These are phyloP conservation scores for Zophobas atratus DNA, from an alignment of 1,140 invertebrate genomes.

Conservation along the genomic window DNA sequence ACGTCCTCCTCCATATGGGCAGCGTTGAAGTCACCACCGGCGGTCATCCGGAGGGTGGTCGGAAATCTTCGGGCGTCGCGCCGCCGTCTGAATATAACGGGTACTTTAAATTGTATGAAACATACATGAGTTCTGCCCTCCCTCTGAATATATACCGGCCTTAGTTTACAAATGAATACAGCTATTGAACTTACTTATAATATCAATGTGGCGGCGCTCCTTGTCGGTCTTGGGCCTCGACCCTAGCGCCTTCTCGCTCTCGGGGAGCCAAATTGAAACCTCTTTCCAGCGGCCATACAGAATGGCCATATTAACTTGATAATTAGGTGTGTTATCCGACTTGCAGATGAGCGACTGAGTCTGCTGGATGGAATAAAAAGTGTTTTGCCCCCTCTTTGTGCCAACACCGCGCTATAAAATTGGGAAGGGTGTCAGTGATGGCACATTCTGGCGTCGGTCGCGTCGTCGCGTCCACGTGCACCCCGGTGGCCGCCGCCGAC, in stretches of 20 bases:
- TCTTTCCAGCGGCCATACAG: conserved; percentile 70
- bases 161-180: conserved; percentile 83
- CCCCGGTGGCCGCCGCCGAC: conserved; percentile 46
- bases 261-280: conserved; percentile 67
- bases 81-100: conserved; percentile 62
- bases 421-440: conserved; percentile 66
- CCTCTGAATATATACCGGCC: conserved; percentile 66
- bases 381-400: conserved; percentile 67
- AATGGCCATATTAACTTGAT: conserved; percentile 90
- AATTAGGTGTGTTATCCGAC: conserved; percentile 92
- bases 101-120: conserved; percentile 68
- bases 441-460: conserved; percentile 66
- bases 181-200: conserved; percentile 83
- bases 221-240: conserved; percentile 59
- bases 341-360: conserved; percentile 83
- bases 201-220: conserved; percentile 75
- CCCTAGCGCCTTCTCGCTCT: conserved; percentile 60
- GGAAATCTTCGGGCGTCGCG: conserved; percentile 51
- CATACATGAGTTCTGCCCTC: conserved; percentile 68
- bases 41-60: conserved; percentile 11
- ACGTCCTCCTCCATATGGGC: conserved; percentile 26
- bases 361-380: conserved; percentile 68
- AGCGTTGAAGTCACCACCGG: conserved; percentile 56
- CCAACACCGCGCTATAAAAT: conserved; percentile 67
- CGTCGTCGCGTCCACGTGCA: conserved; percentile 59